These are phyloP conservation scores for Anser cygnoides DNA, from an alignment of 2,113 vertebrate genomes.

Conservation along the genomic window DNA sequence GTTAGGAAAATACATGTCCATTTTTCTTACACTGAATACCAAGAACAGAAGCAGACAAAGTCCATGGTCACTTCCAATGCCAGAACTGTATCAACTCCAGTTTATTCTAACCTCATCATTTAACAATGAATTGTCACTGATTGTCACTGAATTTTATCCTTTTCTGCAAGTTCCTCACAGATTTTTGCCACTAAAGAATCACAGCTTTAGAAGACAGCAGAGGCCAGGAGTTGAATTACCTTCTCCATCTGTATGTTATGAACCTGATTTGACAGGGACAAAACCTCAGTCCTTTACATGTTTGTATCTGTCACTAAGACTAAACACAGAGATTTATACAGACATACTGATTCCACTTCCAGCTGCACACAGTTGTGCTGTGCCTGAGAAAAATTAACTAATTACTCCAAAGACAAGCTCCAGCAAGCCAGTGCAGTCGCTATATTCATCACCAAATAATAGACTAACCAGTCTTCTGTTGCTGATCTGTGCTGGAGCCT, in stretches of 20 bases:
- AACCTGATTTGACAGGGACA: background rate
- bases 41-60: background rate
- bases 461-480: background rate
- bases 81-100: background rate
- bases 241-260: background rate
- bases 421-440: fast-evolving
- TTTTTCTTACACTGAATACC: background rate
- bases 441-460: background rate
- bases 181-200: background rate
- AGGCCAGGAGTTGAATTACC: background rate
- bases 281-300: background rate
- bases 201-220: background rate
- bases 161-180: background rate
- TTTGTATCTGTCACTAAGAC: background rate
- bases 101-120: background rate
- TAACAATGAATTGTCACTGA: background rate
- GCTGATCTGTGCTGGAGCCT: background rate
- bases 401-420: background rate
- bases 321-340: background rate
- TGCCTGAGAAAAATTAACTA: background rate
- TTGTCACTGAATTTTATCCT: background rate
- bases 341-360: background rate
- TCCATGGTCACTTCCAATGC: background rate
- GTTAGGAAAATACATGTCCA: background rate
- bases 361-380: background rate